Percentiles rank a stretch among this genome's conserved stretches.
Evolutionary conservation across 2,113 vertebrate genomes (phyloP).

Genomic region (Lamprologus callipterus): DNA sequence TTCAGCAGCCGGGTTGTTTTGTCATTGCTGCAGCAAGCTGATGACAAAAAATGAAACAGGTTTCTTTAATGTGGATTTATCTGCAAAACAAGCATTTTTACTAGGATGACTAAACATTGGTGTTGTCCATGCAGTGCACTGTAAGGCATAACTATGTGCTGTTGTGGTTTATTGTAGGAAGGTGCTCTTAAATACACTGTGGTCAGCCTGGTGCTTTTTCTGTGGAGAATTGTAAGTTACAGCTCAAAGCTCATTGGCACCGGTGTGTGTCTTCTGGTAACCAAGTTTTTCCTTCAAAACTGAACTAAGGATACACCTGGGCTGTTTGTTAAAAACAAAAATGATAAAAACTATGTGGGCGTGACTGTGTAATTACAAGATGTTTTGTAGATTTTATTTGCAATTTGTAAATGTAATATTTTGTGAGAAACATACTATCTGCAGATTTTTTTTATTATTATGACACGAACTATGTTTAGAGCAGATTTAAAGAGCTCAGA

Average conservation of each 20-base stretch:
- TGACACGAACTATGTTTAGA: background rate
- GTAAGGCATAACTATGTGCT: background rate
- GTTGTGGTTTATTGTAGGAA: slow-evolving; percentile 8
- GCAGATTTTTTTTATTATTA: background rate
- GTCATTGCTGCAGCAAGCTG: background rate
- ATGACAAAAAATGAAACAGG: background rate
- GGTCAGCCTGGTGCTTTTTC: slow-evolving; percentile 5
- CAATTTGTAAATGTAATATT: background rate
- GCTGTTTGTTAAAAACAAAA: background rate
- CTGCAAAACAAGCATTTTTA: background rate
- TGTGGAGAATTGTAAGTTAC: background rate
- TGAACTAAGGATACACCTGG: background rate
- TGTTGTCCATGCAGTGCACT: background rate
- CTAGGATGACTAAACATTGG: background rate
- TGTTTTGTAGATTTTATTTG: background rate
- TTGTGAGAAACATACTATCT: background rate
- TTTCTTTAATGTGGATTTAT: background rate
- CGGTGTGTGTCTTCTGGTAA: background rate
- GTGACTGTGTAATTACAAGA: background rate
- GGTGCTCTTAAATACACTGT: slow-evolving; percentile 14
- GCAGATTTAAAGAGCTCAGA: background rate
- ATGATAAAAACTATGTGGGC: background rate
- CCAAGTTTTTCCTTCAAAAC: background rate
- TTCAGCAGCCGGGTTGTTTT: background rate
- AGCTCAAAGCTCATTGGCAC: background rate